Base-by-base conservation (phyloP, 2,113 vertebrate genomes). In the Sorex fumeus region DNA sequence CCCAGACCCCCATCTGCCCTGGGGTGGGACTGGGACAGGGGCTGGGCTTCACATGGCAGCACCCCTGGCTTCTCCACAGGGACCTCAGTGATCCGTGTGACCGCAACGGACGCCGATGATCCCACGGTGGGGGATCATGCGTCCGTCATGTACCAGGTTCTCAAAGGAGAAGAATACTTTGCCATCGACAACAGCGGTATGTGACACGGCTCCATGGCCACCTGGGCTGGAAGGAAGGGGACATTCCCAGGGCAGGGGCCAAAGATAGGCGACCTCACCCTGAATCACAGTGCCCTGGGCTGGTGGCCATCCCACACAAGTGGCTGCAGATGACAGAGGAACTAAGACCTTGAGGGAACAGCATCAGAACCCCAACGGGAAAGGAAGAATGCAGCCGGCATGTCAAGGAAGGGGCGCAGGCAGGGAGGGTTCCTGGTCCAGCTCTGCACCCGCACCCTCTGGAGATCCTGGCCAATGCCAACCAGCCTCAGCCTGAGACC, bases 31-130 rank as follows among this genome's bases (percentile, higher is more conserved):
- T 0, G 27, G 50, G 50, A 21, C 8, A 6, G 34, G 50, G 13
- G 7, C 16, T 25, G 3, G 23, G 1, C 8, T 57, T 66, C 78
- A 75, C 75, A 15, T 78, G 88, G 32, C 53, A 80, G 36, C 32
- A 64, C 50, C 75, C 43, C 36, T 16, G 57, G 70, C 47, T 27
- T 70, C 83, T 94, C 88, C 62, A 7, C 66, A 99, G 99, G 98
- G 87, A 98, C 98, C 13, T 96, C 95, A 0, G 98, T 99, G 45
- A 96, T 98, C 57, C 97, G 86, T 66, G 98, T 99, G 93, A 98
- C 75, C 19, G 99, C 99, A 0, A 97, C 98, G 6, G 99, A 99
- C 66, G 98, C 98, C 28, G 99, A 99, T 43, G 99, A 99, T 84
- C 98, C 99, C 36, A 99, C 98, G 0, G 98, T 98, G n/a, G 93